phyloP scores from a whole-genome alignment of 2,113 vertebrate species.

The Lepus timidus region DNA sequence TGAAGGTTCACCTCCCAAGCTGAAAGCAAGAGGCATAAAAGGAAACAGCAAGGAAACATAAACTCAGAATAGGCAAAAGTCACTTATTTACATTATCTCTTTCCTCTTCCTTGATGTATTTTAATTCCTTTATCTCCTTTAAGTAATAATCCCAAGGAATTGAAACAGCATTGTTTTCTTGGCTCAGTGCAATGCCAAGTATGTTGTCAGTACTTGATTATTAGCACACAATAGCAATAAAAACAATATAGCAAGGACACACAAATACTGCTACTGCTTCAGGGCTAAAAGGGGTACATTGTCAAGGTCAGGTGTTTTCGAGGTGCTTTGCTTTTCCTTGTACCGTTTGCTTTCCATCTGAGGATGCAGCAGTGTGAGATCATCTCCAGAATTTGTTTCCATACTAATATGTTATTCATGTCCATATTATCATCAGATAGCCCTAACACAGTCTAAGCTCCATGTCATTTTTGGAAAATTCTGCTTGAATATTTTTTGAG shows the following conservation, averaged over 20 bases:
- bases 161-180: constrained; percentile 29
- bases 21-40: neutral
- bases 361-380: neutral
- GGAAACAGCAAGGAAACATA: neutral
- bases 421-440: neutral
- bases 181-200: constrained; percentile 9
- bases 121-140: constrained; percentile 34
- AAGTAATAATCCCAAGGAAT: neutral
- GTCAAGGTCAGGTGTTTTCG: constrained; percentile 27
- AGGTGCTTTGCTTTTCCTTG: neutral
- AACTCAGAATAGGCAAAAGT: neutral
- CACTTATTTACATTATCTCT: neutral
- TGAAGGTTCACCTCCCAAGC: neutral
- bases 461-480: neutral
- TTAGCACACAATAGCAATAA: constrained; percentile 44
- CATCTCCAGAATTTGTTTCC: constrained; percentile 35
- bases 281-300: neutral
- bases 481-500: neutral
- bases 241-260: neutral
- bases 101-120: constrained; percentile 8
- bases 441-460: neutral
- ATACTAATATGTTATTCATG: neutral
- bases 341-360: constrained; percentile 14
- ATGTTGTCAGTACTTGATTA: constrained; percentile 53
- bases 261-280: constrained; percentile 4